Evolutionary conservation across 2,888 invertebrate genomes (phyloP).

Genomic region (Cantharis rustica): DNA sequence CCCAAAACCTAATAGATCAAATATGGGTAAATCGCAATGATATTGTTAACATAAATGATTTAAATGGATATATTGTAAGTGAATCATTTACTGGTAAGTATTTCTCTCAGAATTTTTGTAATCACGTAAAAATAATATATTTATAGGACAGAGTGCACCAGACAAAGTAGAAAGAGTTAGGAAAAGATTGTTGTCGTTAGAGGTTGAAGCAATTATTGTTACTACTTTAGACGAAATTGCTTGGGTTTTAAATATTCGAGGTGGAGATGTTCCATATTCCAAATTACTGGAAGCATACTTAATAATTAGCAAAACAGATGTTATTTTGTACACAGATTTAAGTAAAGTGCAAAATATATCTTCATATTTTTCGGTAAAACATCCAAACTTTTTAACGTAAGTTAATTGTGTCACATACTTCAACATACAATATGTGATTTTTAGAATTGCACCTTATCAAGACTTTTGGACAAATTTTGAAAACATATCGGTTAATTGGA

Average conservation of each 20-base stretch:
- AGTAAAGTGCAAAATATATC: slow-evolving; percentile 62
- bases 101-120: neutral
- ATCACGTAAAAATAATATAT: neutral
- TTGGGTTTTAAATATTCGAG: slow-evolving; percentile 86
- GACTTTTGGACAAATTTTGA: slow-evolving; percentile 75
- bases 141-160: slow-evolving; percentile 69
- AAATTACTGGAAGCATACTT: slow-evolving; percentile 82
- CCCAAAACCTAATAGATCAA: slow-evolving; percentile 73
- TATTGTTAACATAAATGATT: slow-evolving; percentile 47
- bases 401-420: slow-evolving; percentile 53
- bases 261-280: slow-evolving; percentile 78
- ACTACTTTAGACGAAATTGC: slow-evolving; percentile 87
- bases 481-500: slow-evolving; percentile 66
- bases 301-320: slow-evolving; percentile 66
- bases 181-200: slow-evolving; percentile 62
- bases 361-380: slow-evolving; percentile 57
- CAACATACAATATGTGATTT: slow-evolving; percentile 29
- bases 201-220: slow-evolving; percentile 78
- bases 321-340: slow-evolving; percentile 72
- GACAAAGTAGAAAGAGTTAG: slow-evolving; percentile 74
- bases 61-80: slow-evolving; percentile 56
- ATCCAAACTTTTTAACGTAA: slow-evolving; percentile 65
- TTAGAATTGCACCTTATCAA: slow-evolving; percentile 71
- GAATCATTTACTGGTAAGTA: slow-evolving; percentile 60
- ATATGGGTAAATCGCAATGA: slow-evolving; percentile 64